Conservation (phyloP, 1,140 invertebrate species). For the Charaxes varanes region DNA sequence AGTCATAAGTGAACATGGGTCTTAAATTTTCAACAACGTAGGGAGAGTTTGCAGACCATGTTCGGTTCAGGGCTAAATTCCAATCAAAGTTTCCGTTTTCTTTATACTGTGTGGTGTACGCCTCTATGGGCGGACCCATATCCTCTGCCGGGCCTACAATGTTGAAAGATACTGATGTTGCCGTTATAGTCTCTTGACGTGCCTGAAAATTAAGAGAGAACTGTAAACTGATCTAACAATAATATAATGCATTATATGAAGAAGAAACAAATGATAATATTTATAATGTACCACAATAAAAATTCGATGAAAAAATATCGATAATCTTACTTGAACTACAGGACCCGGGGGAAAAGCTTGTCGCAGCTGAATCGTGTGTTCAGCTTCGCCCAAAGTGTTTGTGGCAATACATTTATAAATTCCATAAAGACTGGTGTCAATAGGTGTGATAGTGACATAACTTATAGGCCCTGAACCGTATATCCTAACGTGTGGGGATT, state of each 20-base stretch:
- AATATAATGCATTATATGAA: neutral
- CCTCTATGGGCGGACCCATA: constrained; percentile 82
- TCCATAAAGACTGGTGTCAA: constrained; percentile 80
- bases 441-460: constrained; percentile 79
- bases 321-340: constrained; percentile 46
- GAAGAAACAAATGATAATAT: neutral
- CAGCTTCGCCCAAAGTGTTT: constrained; percentile 82
- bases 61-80: constrained; percentile 80
- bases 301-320: neutral
- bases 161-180: constrained; percentile 88
- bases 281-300: neutral
- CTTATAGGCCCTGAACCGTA: constrained; percentile 81
- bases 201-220: constrained; percentile 58
- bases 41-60: constrained; percentile 83
- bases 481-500: constrained; percentile 76
- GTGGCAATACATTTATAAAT: constrained; percentile 88
- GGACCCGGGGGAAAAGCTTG: constrained; percentile 76
- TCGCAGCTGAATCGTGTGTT: constrained; percentile 80
- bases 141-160: constrained; percentile 82
- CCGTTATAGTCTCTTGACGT: constrained; percentile 80
- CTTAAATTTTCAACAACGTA: constrained; percentile 88
- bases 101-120: constrained; percentile 85
- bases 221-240: neutral
- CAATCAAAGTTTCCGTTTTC: constrained; percentile 78
- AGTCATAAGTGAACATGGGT: constrained; percentile 87